phyloP scores from a whole-genome alignment of 2,888 invertebrate genomes.

The Lobophora halterata region DNA sequence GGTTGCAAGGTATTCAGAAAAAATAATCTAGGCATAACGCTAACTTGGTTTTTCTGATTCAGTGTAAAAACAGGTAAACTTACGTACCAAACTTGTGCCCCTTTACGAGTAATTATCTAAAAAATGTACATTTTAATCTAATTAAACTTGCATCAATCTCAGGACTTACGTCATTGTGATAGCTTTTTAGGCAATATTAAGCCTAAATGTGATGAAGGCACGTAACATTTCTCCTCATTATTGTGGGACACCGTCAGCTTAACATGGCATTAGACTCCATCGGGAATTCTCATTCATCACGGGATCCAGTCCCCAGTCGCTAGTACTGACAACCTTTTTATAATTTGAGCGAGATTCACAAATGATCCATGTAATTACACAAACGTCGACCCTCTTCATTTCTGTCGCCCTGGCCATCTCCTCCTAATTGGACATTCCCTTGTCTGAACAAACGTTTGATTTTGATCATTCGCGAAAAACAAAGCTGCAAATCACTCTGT shows the following conservation, averaged over 20 bases:
- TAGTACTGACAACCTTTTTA: slow-evolving; percentile 69
- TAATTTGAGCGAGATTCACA: slow-evolving; percentile 73
- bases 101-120: no score
- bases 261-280: slow-evolving; percentile 49
- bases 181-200: slow-evolving; percentile 9
- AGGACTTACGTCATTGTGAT: slow-evolving; percentile 8
- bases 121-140: no score
- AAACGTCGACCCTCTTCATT: slow-evolving; percentile 79
- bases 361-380: slow-evolving; percentile 78
- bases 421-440: slow-evolving; percentile 63
- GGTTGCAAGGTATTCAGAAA: no score
- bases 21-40: no score
- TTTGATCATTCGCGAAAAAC: slow-evolving; percentile 30
- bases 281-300: slow-evolving; percentile 47
- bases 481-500: slow-evolving; percentile 16
- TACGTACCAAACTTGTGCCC: no score
- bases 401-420: slow-evolving; percentile 50
- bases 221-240: slow-evolving; percentile 19
- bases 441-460: slow-evolving; percentile 43
- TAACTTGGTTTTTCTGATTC: slow-evolving; percentile 16
- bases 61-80: no score
- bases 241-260: slow-evolving; percentile 27
- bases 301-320: slow-evolving; percentile 48
- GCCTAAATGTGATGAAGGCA: slow-evolving; percentile 12
- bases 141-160: no score